Percentiles rank a stretch among this genome's conserved stretches.
Conservation (phyloP, 2,113 vertebrate species). For the Phasianus colchicus region DNA sequence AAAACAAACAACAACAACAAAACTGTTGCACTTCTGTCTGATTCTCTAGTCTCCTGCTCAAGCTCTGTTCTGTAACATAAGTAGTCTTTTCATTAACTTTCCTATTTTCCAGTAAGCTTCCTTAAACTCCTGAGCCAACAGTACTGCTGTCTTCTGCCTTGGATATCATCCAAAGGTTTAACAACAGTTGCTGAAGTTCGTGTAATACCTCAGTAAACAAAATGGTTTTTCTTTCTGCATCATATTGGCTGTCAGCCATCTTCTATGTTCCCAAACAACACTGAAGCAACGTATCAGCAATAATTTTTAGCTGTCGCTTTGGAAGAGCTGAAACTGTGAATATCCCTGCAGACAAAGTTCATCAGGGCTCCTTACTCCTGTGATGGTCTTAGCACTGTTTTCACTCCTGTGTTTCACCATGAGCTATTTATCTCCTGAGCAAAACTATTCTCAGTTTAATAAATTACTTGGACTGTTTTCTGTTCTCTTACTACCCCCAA, state of each 20-base stretch:
- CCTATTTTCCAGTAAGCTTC: constrained; percentile 28
- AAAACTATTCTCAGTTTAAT: constrained; percentile 2
- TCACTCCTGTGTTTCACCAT: background rate
- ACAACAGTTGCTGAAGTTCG: constrained; percentile 23
- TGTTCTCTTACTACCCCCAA: background rate
- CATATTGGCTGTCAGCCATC: background rate
- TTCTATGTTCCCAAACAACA: background rate
- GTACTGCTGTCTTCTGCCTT: background rate
- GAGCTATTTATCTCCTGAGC: background rate
- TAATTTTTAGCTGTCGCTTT: background rate
- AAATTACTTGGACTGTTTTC: background rate
- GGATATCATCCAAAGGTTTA: constrained; percentile 32
- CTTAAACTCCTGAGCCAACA: background rate
- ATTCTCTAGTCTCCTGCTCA: background rate
- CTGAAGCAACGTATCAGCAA: background rate
- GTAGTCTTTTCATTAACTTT: constrained; percentile 21
- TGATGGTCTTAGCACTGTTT: background rate
- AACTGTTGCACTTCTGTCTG: background rate
- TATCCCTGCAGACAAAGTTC: background rate
- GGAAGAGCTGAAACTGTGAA: background rate
- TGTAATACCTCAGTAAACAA: constrained; percentile 50
- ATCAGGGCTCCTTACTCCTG: background rate
- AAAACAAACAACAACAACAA: background rate
- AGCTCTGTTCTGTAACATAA: background rate
- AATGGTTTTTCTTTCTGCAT: constrained; percentile 28